Evolutionary conservation across 2,888 invertebrate species (phyloP).

Genomic region (Venusia cambrica): DNA sequence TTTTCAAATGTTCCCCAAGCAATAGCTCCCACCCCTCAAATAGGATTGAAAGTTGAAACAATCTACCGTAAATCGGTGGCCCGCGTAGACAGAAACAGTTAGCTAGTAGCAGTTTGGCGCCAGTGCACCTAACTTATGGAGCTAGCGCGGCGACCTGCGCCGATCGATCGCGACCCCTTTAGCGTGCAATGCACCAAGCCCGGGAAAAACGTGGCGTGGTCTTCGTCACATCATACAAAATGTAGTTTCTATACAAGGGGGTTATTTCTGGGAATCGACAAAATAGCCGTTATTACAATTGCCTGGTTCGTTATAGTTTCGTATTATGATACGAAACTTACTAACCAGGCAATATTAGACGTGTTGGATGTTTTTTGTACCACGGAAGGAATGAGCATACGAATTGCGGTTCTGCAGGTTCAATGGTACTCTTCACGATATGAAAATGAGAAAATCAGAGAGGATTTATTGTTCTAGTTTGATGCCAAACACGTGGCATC

Average conservation of each 20-base stretch:
- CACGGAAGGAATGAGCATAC: too few species aligned
- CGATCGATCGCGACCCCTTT: constrained; percentile 77
- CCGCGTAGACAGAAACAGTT: constrained; percentile 47
- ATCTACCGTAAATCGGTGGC: constrained; percentile 23
- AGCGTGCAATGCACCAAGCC: constrained; percentile 74
- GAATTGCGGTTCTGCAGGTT: too few species aligned
- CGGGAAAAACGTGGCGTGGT: constrained; percentile 51
- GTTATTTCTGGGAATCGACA: constrained; percentile 2
- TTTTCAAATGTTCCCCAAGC: constrained; percentile 7
- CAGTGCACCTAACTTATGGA: constrained; percentile 50
- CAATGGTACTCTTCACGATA: too few species aligned
- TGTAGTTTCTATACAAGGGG: constrained; percentile 14
- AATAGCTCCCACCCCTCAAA: constrained; percentile 6
- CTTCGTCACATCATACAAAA: constrained; percentile 22
- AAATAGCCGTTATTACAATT: too few species aligned
- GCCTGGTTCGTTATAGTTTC: too few species aligned
- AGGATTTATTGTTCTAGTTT: too few species aligned
- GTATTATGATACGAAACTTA: too few species aligned
- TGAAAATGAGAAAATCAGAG: too few species aligned
- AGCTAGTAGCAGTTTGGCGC: constrained; percentile 53
- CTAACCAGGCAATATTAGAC: too few species aligned
- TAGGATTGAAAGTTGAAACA: constrained; percentile 16
- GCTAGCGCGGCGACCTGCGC: constrained; percentile 49
- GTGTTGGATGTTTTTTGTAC: too few species aligned
- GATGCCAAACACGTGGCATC: too few species aligned